These are phyloP conservation scores for Acanthiza pusilla DNA, from an alignment of 2,797 vertebrate species.

Conservation along the genomic window DNA sequence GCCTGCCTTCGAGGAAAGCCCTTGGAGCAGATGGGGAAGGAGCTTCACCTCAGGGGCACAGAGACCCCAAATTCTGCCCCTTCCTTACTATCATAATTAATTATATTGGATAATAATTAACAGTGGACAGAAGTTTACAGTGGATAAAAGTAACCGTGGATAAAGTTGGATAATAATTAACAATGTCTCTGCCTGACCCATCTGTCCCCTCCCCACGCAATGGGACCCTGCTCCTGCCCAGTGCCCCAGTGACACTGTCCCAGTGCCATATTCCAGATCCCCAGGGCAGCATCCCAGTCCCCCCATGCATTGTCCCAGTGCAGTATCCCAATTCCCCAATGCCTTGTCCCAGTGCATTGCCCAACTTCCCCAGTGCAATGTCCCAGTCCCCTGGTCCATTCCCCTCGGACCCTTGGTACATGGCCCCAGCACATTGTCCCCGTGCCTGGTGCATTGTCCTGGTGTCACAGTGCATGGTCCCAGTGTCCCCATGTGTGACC, in stretches of 20 bases:
- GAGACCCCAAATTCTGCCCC: not conserved
- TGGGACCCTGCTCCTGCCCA: not conserved
- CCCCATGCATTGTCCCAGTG: not conserved
- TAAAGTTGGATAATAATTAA: not conserved
- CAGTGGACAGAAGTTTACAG: not conserved
- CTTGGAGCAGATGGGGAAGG: not conserved
- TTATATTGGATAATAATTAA: not conserved
- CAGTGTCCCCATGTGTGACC: not conserved
- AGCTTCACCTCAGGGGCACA: rapidly evolving
- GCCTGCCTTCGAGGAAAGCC: not conserved
- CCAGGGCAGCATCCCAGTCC: not conserved
- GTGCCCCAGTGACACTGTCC: rapidly evolving
- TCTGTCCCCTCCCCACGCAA: not conserved
- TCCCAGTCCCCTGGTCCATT: not conserved
- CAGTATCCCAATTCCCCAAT: not conserved
- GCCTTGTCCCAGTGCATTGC: too few relatives aligned
- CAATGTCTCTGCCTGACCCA: not conserved
- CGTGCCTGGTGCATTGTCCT: not conserved
- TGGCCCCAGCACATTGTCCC: not conserved
- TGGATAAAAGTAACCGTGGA: not conserved
- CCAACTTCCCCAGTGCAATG: not conserved
- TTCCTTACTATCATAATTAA: not conserved
- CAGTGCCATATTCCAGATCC: not conserved
- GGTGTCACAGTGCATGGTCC: not conserved
- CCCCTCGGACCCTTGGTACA: too few relatives aligned